Percentiles rank a stretch among this genome's conserved stretches.
These are phyloP conservation scores for Perizoma flavofasciatum DNA, from an alignment of 2,888 invertebrate species.

Conservation along the genomic window DNA sequence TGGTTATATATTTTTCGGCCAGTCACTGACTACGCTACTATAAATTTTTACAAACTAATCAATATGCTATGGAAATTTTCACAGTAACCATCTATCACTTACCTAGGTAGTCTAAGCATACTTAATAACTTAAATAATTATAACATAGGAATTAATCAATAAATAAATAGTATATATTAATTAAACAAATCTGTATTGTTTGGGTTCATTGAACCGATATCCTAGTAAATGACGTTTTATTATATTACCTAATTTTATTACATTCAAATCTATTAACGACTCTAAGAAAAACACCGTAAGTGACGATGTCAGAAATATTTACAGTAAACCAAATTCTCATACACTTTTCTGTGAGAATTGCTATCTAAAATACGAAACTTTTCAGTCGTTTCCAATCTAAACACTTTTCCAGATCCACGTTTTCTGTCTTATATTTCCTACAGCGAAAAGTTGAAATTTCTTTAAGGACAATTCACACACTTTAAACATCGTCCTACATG, in stretches of 20 bases:
- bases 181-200: slow-evolving; percentile 45
- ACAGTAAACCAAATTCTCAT: slow-evolving; percentile 1
- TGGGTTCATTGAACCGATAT: slow-evolving; percentile 35
- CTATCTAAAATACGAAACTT: too few species aligned
- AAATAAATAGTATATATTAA: slow-evolving; percentile 83
- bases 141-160: slow-evolving; percentile 66
- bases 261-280: slow-evolving; percentile 7
- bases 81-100: slow-evolving; percentile 54
- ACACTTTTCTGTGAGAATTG: neutral
- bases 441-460: too few species aligned
- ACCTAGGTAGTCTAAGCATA: slow-evolving; percentile 45
- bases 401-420: too few species aligned
- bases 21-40: slow-evolving; percentile 41
- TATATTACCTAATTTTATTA: slow-evolving; percentile 5
- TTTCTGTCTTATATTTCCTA: too few species aligned
- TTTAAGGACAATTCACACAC: too few species aligned
- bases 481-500: too few species aligned
- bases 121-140: slow-evolving; percentile 47
- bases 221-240: slow-evolving; percentile 16
- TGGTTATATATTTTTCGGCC: slow-evolving; percentile 40
- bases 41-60: slow-evolving; percentile 46
- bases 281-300: slow-evolving; percentile 2
- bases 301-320: slow-evolving; percentile 9
- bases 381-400: too few species aligned
- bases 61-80: slow-evolving; percentile 74